A percentile compares a stretch with the other conserved stretches of the same genome.
These are phyloP conservation scores for Spilogale gracilis DNA, from an alignment of 2,113 vertebrate genomes.

Conservation along the genomic window DNA sequence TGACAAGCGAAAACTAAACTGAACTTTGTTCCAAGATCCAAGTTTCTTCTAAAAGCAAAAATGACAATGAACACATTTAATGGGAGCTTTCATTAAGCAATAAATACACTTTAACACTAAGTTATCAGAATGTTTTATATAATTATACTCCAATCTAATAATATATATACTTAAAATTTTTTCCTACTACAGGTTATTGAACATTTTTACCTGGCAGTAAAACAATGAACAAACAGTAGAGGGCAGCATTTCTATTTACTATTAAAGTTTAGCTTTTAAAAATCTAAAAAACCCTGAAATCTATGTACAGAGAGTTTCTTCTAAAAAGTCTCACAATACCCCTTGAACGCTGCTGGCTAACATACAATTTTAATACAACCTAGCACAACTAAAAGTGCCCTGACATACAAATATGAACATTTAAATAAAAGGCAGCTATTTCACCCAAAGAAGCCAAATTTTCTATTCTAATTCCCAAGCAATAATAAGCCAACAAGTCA, in stretches of 20 bases:
- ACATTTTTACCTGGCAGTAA: constrained; percentile 42
- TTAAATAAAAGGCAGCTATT: constrained; percentile 34
- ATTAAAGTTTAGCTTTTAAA: constrained; percentile 56
- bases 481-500: constrained; percentile 41
- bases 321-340: constrained; percentile 37
- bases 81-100: background rate
- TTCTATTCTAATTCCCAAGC: constrained; percentile 49
- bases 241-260: constrained; percentile 76
- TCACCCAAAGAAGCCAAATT: background rate
- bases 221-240: constrained; percentile 72
- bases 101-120: constrained; percentile 45
- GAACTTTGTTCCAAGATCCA: constrained; percentile 23
- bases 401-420: constrained; percentile 9
- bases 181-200: background rate
- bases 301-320: background rate
- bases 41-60: constrained; percentile 58
- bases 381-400: background rate
- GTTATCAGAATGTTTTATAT: constrained; percentile 30
- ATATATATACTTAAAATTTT: background rate
- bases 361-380: constrained; percentile 49
- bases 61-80: constrained; percentile 30
- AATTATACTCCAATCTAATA: background rate
- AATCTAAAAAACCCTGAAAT: constrained; percentile 33
- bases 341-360: constrained; percentile 40
- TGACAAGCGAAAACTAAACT: constrained; percentile 20